Evolutionary conservation across 2,113 vertebrate genomes (phyloP), one percentile per base, ranked within the genome.

Genomic region (Alouatta palliata): DNA sequence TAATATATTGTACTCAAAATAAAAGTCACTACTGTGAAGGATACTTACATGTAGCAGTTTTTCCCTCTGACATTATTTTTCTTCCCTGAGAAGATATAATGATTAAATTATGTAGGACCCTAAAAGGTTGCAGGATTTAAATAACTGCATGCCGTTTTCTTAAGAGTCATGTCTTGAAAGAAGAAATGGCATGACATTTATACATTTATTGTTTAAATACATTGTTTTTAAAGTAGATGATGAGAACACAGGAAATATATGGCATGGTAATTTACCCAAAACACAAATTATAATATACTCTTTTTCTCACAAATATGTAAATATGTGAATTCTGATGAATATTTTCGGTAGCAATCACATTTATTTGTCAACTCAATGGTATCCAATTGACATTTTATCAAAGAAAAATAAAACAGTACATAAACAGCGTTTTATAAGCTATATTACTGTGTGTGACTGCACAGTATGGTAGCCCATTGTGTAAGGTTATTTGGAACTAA

Each of bases 401-500:
- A 77, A 91, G 5, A 25, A 58, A 97, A 93, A 52, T 77, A 27
- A 80, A 96, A 83, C 40, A 73, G 70, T 61, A 73, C 30, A 49
- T 82, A 79, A 82, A 95, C 4, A 94, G 16, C 40, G 90, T 91
- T 92, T 93, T 90, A 49, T 87, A 95, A 93, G n/a, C 54, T 47
- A 80, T 8, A 88, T 88, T 86, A 82, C 61, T 80, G 14, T 79
- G 70, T 71, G 6, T 71, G 27, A 49, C 80, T 71, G 49, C 81
- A 56, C 91, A 83, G 73, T 83, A 73, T 56, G 71, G 32, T 25
- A 43, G 45, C 19, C 40, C 52, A 91, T 88, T 96, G 79, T 54
- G 30, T 56, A 87, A 97, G 71, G 98, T 96, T 96, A 97, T 97
- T 96, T 92, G 89, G 68, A 96, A 94, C 93, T 94, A 95, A 96